These are phyloP conservation scores for Drosophila sp. DNA, from an alignment of 1,140 invertebrate species.

Conservation along the genomic window DNA sequence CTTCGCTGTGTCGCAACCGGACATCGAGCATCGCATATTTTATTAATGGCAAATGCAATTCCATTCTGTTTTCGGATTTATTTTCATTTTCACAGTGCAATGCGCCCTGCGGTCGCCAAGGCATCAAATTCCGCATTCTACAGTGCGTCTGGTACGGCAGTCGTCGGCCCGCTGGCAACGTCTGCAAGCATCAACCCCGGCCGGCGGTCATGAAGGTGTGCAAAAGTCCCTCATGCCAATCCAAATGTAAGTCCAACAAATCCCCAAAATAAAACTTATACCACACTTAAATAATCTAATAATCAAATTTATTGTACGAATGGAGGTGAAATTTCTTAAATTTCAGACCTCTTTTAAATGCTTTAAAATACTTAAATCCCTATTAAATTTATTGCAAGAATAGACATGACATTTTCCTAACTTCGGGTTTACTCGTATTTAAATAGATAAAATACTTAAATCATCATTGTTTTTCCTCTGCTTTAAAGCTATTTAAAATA, in stretches of 20 bases:
- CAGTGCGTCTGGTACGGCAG: constrained; percentile 95
- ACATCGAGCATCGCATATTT: constrained; percentile 32
- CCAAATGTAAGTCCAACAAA: constrained; percentile 78
- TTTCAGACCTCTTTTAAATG: too few species aligned
- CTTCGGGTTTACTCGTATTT: too few species aligned
- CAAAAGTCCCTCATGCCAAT: constrained; percentile 88
- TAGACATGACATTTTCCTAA: too few species aligned
- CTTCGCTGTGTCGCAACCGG: background rate
- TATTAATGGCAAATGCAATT: constrained; percentile 42
- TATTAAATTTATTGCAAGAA: too few species aligned
- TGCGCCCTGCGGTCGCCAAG: constrained; percentile 89
- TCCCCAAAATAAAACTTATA: too few species aligned
- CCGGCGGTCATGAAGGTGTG: constrained; percentile 92
- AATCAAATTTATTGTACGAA: too few species aligned
- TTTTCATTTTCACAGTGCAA: constrained; percentile 87
- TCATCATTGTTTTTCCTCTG: too few species aligned
- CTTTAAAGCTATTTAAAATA: too few species aligned
- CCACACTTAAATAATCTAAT: too few species aligned
- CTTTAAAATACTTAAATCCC: too few species aligned
- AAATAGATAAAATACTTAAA: too few species aligned
- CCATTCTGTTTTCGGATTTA: constrained; percentile 9
- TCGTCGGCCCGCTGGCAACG: constrained; percentile 91
- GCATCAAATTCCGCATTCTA: constrained; percentile 92
- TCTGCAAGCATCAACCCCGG: constrained; percentile 90
- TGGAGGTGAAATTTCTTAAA: too few species aligned